Percentiles rank a stretch among this genome's conserved stretches.
These are phyloP conservation scores for Augochlorella aurata DNA, from an alignment of 2,888 invertebrate species.

Conservation along the genomic window DNA sequence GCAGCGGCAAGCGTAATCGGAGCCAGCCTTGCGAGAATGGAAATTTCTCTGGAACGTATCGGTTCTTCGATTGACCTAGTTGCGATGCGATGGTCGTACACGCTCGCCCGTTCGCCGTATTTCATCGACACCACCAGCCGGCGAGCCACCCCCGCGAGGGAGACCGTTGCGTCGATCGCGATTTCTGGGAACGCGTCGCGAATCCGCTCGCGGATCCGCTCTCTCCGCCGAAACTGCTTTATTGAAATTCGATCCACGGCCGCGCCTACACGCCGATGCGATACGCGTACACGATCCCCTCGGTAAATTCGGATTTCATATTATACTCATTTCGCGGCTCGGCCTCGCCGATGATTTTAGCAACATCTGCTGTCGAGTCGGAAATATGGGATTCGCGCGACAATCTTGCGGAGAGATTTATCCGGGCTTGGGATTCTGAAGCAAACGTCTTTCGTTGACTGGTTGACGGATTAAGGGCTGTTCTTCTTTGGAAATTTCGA, in stretches of 20 bases:
- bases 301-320: neutral
- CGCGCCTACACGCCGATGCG: neutral
- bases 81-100: slow-evolving; percentile 1
- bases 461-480: no score
- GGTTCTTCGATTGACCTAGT: slow-evolving; percentile 67
- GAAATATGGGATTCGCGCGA: neutral
- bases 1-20: slow-evolving; percentile 52
- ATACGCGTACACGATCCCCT: neutral
- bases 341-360: neutral
- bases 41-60: slow-evolving; percentile 61
- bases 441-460: neutral
- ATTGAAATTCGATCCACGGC: neutral
- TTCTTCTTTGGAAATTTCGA: no score
- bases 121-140: neutral
- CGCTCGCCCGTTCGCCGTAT: neutral
- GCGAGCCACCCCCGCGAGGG: neutral
- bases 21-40: slow-evolving; percentile 61
- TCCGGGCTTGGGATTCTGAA: neutral
- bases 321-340: neutral
- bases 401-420: neutral
- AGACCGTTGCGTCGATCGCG: slow-evolving; percentile 13
- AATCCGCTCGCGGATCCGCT: neutral
- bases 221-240: neutral
- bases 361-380: neutral
- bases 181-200: neutral